A percentile compares a stretch with the other conserved stretches of the same genome.
These are phyloP conservation scores for Melanotus villosus DNA, from an alignment of 2,888 invertebrate genomes.

Conservation along the genomic window DNA sequence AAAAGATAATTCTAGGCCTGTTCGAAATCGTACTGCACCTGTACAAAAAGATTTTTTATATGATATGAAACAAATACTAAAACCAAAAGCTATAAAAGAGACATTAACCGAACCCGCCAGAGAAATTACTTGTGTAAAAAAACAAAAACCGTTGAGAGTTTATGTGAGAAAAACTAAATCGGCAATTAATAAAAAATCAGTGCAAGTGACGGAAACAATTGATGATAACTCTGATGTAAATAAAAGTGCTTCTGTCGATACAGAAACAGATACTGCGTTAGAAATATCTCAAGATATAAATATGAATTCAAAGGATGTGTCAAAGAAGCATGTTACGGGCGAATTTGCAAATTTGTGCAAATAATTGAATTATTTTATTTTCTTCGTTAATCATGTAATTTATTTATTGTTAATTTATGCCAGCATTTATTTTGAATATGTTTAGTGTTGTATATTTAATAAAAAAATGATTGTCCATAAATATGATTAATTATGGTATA, in stretches of 20 bases:
- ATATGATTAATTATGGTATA: too few relatives aligned
- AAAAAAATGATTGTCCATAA: too few relatives aligned
- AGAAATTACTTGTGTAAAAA: background rate
- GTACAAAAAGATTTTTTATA: conserved; percentile 78
- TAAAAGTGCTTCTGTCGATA: background rate
- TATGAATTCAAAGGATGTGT: conserved; percentile 11
- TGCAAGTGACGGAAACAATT: background rate
- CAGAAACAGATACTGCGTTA: background rate
- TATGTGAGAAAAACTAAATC: conserved; percentile 21
- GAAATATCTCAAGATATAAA: conserved; percentile 18
- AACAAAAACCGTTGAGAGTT: conserved; percentile 28
- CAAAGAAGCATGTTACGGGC: conserved; percentile 21
- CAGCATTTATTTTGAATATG: background rate
- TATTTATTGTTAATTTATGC: conserved; percentile 24
- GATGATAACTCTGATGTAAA: background rate
- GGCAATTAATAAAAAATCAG: background rate
- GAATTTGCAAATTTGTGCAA: conserved; percentile 13
- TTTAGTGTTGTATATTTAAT: background rate
- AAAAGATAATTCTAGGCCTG: conserved; percentile 68
- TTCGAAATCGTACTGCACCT: conserved; percentile 71
- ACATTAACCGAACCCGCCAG: conserved; percentile 3
- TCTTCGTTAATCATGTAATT: background rate
- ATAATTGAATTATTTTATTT: background rate
- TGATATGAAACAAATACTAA: conserved; percentile 71
- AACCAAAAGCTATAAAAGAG: conserved; percentile 40